Conservation (phyloP, 1,140 invertebrate species). For the Fopius arisanus region DNA sequence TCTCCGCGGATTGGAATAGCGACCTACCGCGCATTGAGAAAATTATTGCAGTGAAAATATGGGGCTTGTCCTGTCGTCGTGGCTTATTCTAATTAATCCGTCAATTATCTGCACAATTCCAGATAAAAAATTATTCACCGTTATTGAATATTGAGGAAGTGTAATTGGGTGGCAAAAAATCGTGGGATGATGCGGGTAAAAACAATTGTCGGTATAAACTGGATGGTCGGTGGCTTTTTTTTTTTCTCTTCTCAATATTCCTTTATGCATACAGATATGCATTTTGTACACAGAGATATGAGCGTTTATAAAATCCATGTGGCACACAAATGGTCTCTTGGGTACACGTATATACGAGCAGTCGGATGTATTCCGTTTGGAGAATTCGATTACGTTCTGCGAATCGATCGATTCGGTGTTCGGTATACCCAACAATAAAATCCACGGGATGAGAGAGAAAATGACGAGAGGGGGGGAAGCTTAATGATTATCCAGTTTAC, state of each 20-base stretch:
- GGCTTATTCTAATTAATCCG: no score
- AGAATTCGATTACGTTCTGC: conserved; percentile 31
- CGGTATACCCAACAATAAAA: conserved; percentile 22
- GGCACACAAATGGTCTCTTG: not conserved
- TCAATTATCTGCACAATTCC: no score
- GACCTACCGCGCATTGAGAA: conserved; percentile 20
- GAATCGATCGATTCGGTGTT: conserved; percentile 28
- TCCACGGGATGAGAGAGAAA: conserved; percentile 12
- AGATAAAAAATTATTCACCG: not conserved
- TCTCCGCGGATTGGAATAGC: conserved; percentile 14
- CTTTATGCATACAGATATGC: not conserved
- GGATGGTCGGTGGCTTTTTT: conserved; percentile 20
- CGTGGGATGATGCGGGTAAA: not conserved
- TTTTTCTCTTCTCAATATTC: conserved; percentile 22
- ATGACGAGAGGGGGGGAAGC: conserved; percentile 3
- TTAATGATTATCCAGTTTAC: not conserved
- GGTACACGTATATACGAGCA: conserved; percentile 10
- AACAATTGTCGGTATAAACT: conserved; percentile 21
- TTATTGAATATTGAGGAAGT: not conserved
- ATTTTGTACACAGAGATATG: conserved; percentile 1
- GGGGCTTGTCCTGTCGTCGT: no score
- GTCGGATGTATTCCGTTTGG: conserved; percentile 20
- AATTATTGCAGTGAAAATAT: not conserved
- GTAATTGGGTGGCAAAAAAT: not conserved
- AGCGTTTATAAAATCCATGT: conserved; percentile 22